Evolutionary conservation across 1,140 invertebrate species (phyloP), one percentile per base, ranked within the genome.

Genomic region (Aphis craccivora): DNA sequence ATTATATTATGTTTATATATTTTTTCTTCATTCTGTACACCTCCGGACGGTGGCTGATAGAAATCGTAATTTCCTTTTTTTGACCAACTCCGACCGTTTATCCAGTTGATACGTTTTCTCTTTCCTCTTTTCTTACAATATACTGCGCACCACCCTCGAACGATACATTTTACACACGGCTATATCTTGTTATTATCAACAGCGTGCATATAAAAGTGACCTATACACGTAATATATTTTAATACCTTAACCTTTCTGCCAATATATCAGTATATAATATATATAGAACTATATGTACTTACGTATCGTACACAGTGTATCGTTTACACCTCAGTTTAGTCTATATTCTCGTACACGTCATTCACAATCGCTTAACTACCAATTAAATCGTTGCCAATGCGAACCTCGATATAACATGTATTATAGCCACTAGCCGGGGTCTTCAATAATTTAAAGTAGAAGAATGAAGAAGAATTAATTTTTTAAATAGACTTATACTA

Each of bases 41-140:
- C n/a, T 37, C 14, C n/a, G 87, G 45, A 3, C n/a, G 45, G 20
- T 8, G 23, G 35, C 51, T 53, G 88, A 90, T 90, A 90, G 55
- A 60, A 90, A 90, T 90, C 88, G 88, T 90, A 90, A 90, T 90
- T 90, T 90, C 88, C 88, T 90, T 55, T 90, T 90, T 90, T 60
- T 90, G 88, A 90, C 88, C 88, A 30, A 35, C 35, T 45, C 43
- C 43, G 37, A 43, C 22, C 87, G 86, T 20, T 40, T 60, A 60
- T 40, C 88, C 53, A 1, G 11, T 30, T 48, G 86, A 51, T 84
- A 76, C 60, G 60, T 67, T 67, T 67, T n/a, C 60, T 76, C 60
- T 40, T 40, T 40, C 25, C 83, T 40, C 22, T 87, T 87, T 45
- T 87, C 86, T 53, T 20, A 20, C 30, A 30, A 67, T 67, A n/a